A percentile compares a stretch with the other conserved stretches of the same genome.
phyloP scores from a whole-genome alignment of 2,888 invertebrate genomes.

The Andrena haemorrhoa region DNA sequence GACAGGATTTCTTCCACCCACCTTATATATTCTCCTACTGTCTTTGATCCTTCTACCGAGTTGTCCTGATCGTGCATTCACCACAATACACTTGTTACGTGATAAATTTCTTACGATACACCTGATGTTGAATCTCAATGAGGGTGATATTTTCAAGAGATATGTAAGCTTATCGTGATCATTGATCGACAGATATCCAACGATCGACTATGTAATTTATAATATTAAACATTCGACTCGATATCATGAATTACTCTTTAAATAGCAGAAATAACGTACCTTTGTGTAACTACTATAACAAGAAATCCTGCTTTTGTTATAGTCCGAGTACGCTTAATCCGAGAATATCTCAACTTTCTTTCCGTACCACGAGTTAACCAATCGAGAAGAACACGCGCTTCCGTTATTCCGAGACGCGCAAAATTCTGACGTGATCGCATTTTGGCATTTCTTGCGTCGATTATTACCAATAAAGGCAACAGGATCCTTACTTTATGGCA shows the following conservation, averaged over 20 bases:
- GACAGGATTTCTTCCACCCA: slow-evolving; percentile 81
- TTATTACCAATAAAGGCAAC: slow-evolving; percentile 34
- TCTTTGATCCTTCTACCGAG: slow-evolving; percentile 69
- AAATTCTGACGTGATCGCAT: slow-evolving; percentile 30
- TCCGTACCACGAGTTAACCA: not conserved
- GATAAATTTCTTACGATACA: slow-evolving; percentile 51
- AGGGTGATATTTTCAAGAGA: slow-evolving; percentile 29
- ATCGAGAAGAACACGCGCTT: slow-evolving; percentile 25
- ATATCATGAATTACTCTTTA: slow-evolving; percentile 34
- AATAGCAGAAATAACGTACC: slow-evolving; percentile 64
- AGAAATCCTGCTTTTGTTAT: slow-evolving; percentile 54
- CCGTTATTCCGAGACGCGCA: slow-evolving; percentile 22
- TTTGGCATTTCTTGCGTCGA: slow-evolving; percentile 25
- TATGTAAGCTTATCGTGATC: slow-evolving; percentile 12
- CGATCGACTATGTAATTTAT: slow-evolving; percentile 22
- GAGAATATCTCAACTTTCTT: slow-evolving; percentile 11
- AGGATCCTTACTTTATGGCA: slow-evolving; percentile 47
- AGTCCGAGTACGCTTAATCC: slow-evolving; percentile 24
- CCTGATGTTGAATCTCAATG: slow-evolving; percentile 51
- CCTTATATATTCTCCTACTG: slow-evolving; percentile 79
- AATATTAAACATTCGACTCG: slow-evolving; percentile 29
- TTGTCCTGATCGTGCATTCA: slow-evolving; percentile 67
- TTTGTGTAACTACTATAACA: slow-evolving; percentile 57
- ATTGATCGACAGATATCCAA: slow-evolving; percentile 6
- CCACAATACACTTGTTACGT: slow-evolving; percentile 62